Evolutionary conservation across 2,113 vertebrate species (phyloP), one percentile per base, ranked within the genome.

Genomic region (Albula goreensis): DNA sequence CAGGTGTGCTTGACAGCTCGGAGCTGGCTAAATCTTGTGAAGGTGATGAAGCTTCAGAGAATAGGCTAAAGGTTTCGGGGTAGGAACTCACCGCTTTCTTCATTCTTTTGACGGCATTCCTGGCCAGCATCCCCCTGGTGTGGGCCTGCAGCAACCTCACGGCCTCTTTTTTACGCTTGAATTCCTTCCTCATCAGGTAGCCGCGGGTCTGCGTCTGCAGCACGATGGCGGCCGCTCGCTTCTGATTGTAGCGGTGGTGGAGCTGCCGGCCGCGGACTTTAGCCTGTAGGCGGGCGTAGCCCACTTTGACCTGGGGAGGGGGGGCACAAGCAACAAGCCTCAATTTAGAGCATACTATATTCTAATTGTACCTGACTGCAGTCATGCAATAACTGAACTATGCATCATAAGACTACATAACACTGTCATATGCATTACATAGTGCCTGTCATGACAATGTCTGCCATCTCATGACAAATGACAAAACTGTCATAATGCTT

Each of bases 281-380:
- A 0, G 98, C 96, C 82, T 95, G 95, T 81, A 99, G 93, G 0
- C 98, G 96, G 4, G 94, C 91, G 0, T 97, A 96, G 31, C 97
- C 97, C 17, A 90, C 87, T 84, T 92, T 87, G 70, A 95, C 80
- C 98, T 99, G 88, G 1, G 49, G 85, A 63, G 6, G 1, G 49
- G 85, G 57, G 6, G 50, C 41, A 53, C 57, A 22, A 84, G 84
- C 52, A 19, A 83, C 79, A 77, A 6, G 3, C 50, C 3, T 56
- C 81, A 80, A 13, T 84, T 31, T 77, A 8, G 41, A 22, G n/a
- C 77, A 80, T 51, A 63, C 4, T 2, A 13, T 78, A 56, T n/a
- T 78, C 70, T 41, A 41, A 41, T 41, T 41, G 31, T 41, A 41
- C 31, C 31, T 41, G 31, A 41, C 31, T 41, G 31, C 31, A 41